Conservation (phyloP, 1,140 invertebrate genomes). For the Penaeus indicus region DNA sequence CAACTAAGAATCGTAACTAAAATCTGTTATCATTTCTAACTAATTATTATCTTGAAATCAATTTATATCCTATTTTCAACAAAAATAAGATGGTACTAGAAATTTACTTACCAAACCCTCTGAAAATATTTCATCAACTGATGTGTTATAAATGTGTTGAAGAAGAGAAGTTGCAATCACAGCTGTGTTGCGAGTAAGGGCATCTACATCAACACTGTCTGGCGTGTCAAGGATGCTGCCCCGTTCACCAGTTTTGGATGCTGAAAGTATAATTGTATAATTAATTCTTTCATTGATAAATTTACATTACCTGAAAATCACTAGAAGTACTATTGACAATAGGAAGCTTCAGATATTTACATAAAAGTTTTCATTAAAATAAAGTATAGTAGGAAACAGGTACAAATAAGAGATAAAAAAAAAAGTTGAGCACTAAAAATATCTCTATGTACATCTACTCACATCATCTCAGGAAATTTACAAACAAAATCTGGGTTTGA, state of each 20-base stretch:
- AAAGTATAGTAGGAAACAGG: too few relatives aligned
- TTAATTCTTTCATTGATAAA: slow-evolving; percentile 24
- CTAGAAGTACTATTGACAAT: neutral
- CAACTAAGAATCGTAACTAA: neutral
- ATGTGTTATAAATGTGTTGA: slow-evolving; percentile 87
- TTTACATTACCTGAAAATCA: slow-evolving; percentile 7
- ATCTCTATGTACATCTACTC: too few relatives aligned
- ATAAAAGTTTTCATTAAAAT: too few relatives aligned
- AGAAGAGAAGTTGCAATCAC: slow-evolving; percentile 87
- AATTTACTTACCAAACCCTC: slow-evolving; percentile 51
- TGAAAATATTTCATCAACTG: slow-evolving; percentile 70
- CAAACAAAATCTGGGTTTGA: too few relatives aligned
- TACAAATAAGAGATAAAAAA: too few relatives aligned
- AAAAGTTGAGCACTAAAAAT: too few relatives aligned
- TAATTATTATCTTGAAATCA: slow-evolving; percentile 77
- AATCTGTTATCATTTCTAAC: slow-evolving; percentile 75
- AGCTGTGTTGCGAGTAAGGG: slow-evolving; percentile 80
- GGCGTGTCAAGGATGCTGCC: slow-evolving; percentile 76
- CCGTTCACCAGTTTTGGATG: slow-evolving; percentile 72
- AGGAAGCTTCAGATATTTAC: too few relatives aligned
- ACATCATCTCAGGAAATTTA: too few relatives aligned
- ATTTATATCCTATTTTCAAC: slow-evolving; percentile 67
- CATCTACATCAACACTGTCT: slow-evolving; percentile 75
- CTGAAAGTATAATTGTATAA: slow-evolving; percentile 66
- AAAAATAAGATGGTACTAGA: slow-evolving; percentile 3